A percentile compares a stretch with the other conserved stretches of the same genome.
Conservation (phyloP, 2,888 invertebrate species). For the Microctonus hyperodae region DNA sequence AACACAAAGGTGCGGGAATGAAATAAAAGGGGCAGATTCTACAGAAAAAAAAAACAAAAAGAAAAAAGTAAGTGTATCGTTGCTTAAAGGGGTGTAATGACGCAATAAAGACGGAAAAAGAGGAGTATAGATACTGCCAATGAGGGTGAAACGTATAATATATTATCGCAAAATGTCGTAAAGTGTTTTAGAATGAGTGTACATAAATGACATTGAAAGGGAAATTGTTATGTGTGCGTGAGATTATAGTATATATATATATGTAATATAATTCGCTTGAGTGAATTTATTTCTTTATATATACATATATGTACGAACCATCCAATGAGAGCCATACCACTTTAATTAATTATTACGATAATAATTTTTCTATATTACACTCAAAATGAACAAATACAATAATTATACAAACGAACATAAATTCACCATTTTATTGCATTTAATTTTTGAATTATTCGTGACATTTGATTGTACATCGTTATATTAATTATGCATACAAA, state of each 20-base stretch:
- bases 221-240: constrained; percentile 35
- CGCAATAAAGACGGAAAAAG: background rate
- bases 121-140: background rate
- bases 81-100: background rate
- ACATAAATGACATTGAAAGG: constrained; percentile 46
- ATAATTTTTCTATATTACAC: no score
- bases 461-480: background rate
- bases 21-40: background rate
- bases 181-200: constrained; percentile 46
- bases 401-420: background rate
- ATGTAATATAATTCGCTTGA: constrained; percentile 13
- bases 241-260: constrained; percentile 8
- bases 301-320: no score
- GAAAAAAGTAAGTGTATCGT: background rate
- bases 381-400: no score
- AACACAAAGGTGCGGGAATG: background rate
- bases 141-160: background rate
- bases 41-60: background rate
- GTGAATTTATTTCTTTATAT: constrained; percentile 25
- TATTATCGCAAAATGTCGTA: constrained; percentile 42
- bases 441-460: background rate
- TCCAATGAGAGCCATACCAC: background rate
- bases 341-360: background rate
- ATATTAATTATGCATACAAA: background rate
- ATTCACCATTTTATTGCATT: background rate